phyloP scores from a whole-genome alignment of 1,140 invertebrate species.

The Euwallacea similis region DNA sequence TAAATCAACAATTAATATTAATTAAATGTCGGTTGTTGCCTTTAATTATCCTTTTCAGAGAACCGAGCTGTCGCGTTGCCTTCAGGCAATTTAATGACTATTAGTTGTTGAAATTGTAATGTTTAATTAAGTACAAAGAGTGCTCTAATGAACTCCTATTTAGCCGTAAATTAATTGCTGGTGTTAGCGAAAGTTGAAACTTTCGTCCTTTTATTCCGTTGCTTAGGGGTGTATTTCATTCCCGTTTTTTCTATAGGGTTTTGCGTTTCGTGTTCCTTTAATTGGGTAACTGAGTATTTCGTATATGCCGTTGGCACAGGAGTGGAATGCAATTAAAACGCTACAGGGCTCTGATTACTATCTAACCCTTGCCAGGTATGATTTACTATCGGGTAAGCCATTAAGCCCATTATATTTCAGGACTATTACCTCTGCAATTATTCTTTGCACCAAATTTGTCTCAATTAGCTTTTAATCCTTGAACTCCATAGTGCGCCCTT shows the following conservation, averaged over 20 bases:
- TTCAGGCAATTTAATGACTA: background rate
- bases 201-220: background rate
- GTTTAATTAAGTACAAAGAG: constrained; percentile 7
- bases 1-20: constrained; percentile 6
- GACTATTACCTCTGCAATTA: background rate
- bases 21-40: constrained; percentile 12
- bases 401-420: background rate
- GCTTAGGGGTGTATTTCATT: background rate
- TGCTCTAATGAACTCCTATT: constrained; percentile 3
- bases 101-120: constrained; percentile 7
- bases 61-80: background rate
- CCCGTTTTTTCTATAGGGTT: background rate
- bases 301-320: too few species aligned
- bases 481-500: too few species aligned
- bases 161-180: constrained; percentile 4
- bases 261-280: too few species aligned
- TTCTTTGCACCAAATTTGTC: background rate
- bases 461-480: background rate
- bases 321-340: too few species aligned
- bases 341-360: too few species aligned
- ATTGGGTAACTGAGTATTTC: too few species aligned
- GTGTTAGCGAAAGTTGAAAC: constrained; percentile 1
- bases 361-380: background rate
- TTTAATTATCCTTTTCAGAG: background rate
- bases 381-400: background rate